Base-by-base conservation (phyloP, 2,113 vertebrate genomes). In the Orycteropus afer region DNA sequence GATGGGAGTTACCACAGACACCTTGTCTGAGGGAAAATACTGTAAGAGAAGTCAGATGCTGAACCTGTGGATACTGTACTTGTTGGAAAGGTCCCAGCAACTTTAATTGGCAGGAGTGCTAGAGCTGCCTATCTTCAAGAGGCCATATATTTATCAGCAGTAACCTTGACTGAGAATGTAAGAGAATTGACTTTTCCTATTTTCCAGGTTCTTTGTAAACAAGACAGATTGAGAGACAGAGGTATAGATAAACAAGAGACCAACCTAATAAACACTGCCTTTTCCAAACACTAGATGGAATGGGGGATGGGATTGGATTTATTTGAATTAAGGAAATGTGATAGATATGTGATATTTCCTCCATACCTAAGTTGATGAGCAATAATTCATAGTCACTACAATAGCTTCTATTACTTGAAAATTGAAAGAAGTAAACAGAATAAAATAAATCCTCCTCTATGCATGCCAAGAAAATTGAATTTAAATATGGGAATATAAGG, bases 321-420 rank as follows among this genome's bases (percentile, higher is more conserved):
- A 89, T 74, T 71, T 74, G 77, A 91, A 85, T 96, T 51, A 95
- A 95, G 25, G n/a, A 93, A 93, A 12, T 32, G 71, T 45, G 59
- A 27, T 13, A 63, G n/a, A 93, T 91, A 12, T 32, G 71, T 45
- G 59, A 27, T 13, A 63, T 86, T 95, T 89, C 37, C n/a, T 78
- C 67, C 37, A 57, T 53, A 9, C 25, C 71, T 63, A 86, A 49
- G 29, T 76, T 92, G 86, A 76, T 69, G 65, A 65, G 29, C 14
- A 82, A 45, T 73, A 53, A 86, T 65, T 57, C 27, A 77, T 45
- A 67, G 2, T 87, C n/a, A 34, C 3, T 29, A 47, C 37, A 49
- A 78, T 14, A 13, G 7, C 74, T 93, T 69, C 95, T 78, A 74
- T 34, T 76, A 29, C 53, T 89, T 67, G 51, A 94, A 59, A 89